phyloP scores from a whole-genome alignment of 2,113 vertebrate genomes.

The Grammomys dolichurus region DNA sequence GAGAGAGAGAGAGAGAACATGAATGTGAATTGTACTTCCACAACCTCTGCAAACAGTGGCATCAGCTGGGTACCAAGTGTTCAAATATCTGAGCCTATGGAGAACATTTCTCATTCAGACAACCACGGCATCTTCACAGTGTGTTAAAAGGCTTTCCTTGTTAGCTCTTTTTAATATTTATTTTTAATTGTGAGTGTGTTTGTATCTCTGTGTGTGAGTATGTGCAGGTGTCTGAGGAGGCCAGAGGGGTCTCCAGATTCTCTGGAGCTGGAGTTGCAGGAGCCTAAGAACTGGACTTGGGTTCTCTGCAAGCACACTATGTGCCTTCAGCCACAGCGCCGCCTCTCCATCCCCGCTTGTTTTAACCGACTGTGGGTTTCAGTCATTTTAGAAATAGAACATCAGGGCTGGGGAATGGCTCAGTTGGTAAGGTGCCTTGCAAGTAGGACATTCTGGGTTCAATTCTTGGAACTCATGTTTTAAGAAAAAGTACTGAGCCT shows the following conservation, averaged over 20 bases:
- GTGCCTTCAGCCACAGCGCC: background rate
- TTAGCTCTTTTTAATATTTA: background rate
- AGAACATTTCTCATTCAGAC: background rate
- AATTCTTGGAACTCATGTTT: background rate
- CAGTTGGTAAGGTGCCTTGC: background rate
- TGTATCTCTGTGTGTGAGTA: background rate
- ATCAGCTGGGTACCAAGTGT: background rate
- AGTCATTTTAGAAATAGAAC: background rate
- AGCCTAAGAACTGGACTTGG: background rate
- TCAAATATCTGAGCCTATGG: background rate
- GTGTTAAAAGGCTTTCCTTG: background rate
- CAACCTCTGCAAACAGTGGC: background rate
- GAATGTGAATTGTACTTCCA: no score
- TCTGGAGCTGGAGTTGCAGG: no score
- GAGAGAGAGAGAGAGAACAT: no score
- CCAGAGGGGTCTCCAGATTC: no score
- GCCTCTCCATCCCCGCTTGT: background rate
- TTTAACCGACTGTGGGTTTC: background rate
- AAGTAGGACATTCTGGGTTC: background rate
- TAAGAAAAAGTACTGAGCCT: background rate
- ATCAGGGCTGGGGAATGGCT: background rate
- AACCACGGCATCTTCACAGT: background rate
- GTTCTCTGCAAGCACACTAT: no score
- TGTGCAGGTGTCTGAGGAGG: background rate
- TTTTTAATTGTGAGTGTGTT: background rate